Evolutionary conservation across 2,113 vertebrate genomes (phyloP).

Genomic region (pig (Sus scrofa)): T2T-Sscrofa CM000818.6:16839501-16840000

Average conservation of each 20-base stretch:
- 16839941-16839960: constrained; percentile 26
- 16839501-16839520: constrained; percentile 29
- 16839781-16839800: constrained; percentile 32
- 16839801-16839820: constrained; percentile 70
- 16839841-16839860: constrained; percentile 81
- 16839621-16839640: neutral
- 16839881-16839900: constrained; percentile 79
- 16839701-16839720: neutral
- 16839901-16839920: constrained; percentile 79
- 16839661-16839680: neutral
- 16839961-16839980: constrained; percentile 72
- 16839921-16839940: constrained; percentile 72
- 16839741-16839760: neutral
- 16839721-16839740: neutral
- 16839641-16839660: neutral
- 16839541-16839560: neutral
- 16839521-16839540: neutral
- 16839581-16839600: neutral
- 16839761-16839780: constrained; percentile 43
- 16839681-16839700: too few species aligned
- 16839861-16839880: constrained; percentile 64
- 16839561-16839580: neutral
- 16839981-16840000: neutral
- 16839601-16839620: neutral
- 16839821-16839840: constrained; percentile 71